phyloP scores from a whole-genome alignment of 2,888 invertebrate genomes.

The Drosophila austrosaltans region DNA sequence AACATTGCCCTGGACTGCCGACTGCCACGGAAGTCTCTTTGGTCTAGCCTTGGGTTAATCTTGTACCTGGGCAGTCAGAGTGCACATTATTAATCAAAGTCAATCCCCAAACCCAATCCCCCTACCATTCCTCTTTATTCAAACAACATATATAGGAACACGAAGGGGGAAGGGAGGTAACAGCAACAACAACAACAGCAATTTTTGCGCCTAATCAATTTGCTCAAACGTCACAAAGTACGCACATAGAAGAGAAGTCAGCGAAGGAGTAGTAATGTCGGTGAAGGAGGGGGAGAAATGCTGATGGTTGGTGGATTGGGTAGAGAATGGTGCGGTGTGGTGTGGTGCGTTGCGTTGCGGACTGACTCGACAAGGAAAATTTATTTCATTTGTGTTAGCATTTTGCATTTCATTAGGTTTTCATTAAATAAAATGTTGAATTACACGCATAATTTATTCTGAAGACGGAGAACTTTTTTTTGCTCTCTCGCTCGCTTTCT shows the following conservation, averaged over 20 bases:
- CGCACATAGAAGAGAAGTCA: conserved; percentile 35
- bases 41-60: conserved; percentile 3
- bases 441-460: conserved; percentile 82
- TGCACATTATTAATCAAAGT: conserved; percentile 77
- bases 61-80: conserved; percentile 69
- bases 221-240: conserved; percentile 69
- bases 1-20: neutral
- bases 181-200: conserved; percentile 41
- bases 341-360: neutral
- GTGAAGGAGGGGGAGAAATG: neutral
- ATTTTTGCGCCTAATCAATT: conserved; percentile 79
- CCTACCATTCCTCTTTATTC: neutral
- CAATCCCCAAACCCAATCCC: conserved; percentile 51
- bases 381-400: conserved; percentile 79
- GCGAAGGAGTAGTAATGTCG: neutral
- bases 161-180: neutral
- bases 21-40: neutral
- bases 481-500: neutral
- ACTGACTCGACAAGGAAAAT: conserved; percentile 61
- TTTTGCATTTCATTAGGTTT: conserved; percentile 82
- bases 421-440: conserved; percentile 82
- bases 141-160: conserved; percentile 43
- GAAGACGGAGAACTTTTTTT: conserved; percentile 41
- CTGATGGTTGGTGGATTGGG: neutral
- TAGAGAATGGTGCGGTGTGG: neutral